Base-by-base conservation (phyloP, 2,888 invertebrate species). In the Drosophila neutralis region DNA sequence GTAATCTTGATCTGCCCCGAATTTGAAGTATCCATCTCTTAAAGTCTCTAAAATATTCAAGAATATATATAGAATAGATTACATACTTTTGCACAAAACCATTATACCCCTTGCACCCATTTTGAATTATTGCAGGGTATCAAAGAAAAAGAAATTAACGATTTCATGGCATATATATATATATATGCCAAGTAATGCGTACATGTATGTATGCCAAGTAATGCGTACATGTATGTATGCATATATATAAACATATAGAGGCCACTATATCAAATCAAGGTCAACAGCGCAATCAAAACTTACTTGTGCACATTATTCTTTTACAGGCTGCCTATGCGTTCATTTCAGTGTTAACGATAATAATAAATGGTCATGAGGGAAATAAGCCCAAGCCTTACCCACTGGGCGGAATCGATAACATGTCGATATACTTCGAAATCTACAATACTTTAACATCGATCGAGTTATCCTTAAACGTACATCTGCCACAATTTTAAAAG, bases 201-300 rank as follows among this genome's bases (percentile, higher is more conserved):
- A 24, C 35, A 36, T 27, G 24, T 31, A 29, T 36, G 35, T 15
- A 15, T 45, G 36, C 51, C 64, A 33, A 51, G 54, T 45, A 38
- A 52, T 35, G 21, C 10, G n/a, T 13, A 24, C 35, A 36, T 27
- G 24, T 31, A 29, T 36, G 35, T 15, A 15, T 1, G 33, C 4
- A 21, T 8, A 15, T 24, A 24, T 45, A 24, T 45, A 15, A 1
- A 24, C 45, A 24, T 24, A 45, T 8, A 24, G 15, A 13, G 29
- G 51, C 29, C 51, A 40, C 33, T n/a, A 31, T 36, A 59, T 36
- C 21, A 45, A 53, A 18, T 13, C 38, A 38, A 54, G 61, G 38
- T 35, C 33, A 38, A 8, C n/a, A 29, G 15, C 13, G 29, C 18
- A 58, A 63, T 58, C 63, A 27, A 21, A 58, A 35, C 57, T 35